Base-by-base conservation (phyloP, 2,888 invertebrate species). In the Sceliomorpha sp. region DNA sequence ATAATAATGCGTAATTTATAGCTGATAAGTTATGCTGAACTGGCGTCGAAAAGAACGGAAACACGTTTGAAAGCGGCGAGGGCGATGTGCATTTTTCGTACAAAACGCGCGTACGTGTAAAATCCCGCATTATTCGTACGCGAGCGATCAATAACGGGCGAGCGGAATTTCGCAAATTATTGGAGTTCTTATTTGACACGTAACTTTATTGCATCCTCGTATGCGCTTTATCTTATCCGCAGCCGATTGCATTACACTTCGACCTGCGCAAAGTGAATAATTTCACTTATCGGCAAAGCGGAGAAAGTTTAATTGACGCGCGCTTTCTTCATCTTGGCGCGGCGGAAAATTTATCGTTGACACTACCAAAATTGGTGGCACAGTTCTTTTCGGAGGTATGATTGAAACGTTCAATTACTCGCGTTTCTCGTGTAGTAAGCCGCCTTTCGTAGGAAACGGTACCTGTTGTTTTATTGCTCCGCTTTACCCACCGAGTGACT, bases 231-330 rank as follows among this genome's bases (percentile, higher is more conserved):
- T 60, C 51, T 50, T 42, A 20, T 53, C 51, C 32, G 24, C 51
- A 31, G 32, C 45, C 20, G 12, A 45, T 53, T 53, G 37, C 53
- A 53, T 53, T 53, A 53, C 50, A 14, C 44, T 20, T 40, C 31
- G 17, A 51, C 45, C 24, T 17, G 39, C 45, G 53, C 39, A 45
- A 62, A 26, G 34, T 45, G 40, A 53, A 47, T 53, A 40, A 53
- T 53, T 62, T 47, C 31, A 39, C 53, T 53, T 62, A 62, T 62
- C 62, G 40, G 53, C 27, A 24, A 47, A 53, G 53, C 40, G 47
- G 62, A 62, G 62, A 63, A 63, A 63, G 62, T 55, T 63, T 48
- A 55, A 63, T 63, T 63, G 48, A 63, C 53, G 53, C 39, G 40
- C 44, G 51, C 51, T 62, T 63, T 63, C 53, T 63, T 63, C 53